Conservation (phyloP, 2,888 invertebrate genomes). For the Geotrupes spiniger region DNA sequence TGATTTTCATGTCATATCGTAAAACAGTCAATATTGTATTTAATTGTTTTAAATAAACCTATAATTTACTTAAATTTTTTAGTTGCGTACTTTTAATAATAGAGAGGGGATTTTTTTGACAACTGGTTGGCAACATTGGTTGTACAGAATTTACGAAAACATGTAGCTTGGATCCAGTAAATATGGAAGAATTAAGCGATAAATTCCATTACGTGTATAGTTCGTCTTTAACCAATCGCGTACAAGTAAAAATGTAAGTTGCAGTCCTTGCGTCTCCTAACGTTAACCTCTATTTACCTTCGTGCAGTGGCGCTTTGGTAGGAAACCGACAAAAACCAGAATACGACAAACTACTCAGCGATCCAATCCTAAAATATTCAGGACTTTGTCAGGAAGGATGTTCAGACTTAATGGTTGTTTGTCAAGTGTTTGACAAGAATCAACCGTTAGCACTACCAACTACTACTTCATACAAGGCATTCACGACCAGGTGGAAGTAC, state of each 20-base stretch:
- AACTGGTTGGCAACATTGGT: too few species aligned
- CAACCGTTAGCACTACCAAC: conserved; percentile 81
- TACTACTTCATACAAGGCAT: conserved; percentile 87
- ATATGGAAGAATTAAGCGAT: conserved; percentile 74
- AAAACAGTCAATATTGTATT: too few species aligned
- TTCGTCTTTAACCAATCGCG: conserved; percentile 80
- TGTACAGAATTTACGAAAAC: too few species aligned
- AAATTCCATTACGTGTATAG: conserved; percentile 87
- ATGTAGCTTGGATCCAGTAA: too few species aligned
- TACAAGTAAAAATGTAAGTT: conserved; percentile 90
- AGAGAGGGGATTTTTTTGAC: too few species aligned
- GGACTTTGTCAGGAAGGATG: conserved; percentile 82
- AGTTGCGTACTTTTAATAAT: too few species aligned
- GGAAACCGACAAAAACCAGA: conserved; percentile 83
- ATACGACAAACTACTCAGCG: conserved; percentile 80
- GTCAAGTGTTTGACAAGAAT: conserved; percentile 80
- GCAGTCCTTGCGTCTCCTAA: background rate
- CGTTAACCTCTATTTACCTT: too few species aligned
- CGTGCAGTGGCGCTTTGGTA: conserved; percentile 87
- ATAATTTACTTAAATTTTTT: too few species aligned
- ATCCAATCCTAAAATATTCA: conserved; percentile 88
- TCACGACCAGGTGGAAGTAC: conserved; percentile 90
- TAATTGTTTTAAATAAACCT: too few species aligned
- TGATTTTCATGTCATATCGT: too few species aligned
- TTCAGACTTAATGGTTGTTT: conserved; percentile 85